Percentiles rank a stretch among this genome's conserved stretches.
These are phyloP conservation scores for Gandaritis pyraliata DNA, from an alignment of 2,888 invertebrate genomes.

Conservation along the genomic window DNA sequence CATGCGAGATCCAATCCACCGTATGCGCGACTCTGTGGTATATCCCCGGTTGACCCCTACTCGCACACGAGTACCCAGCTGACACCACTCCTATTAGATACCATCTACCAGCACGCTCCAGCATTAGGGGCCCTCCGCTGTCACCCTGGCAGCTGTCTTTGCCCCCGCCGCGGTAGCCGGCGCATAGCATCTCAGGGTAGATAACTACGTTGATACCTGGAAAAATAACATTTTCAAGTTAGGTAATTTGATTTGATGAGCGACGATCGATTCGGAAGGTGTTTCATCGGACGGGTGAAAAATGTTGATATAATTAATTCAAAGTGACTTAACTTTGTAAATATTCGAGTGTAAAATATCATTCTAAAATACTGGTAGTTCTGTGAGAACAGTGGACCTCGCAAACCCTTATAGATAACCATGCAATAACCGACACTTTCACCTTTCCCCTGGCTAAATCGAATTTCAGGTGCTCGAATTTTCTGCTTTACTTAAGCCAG, in stretches of 20 bases:
- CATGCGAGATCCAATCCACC: constrained; percentile 94
- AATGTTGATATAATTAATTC: too few relatives aligned
- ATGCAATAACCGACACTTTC: too few relatives aligned
- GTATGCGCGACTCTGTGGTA: constrained; percentile 97
- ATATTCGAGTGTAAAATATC: too few relatives aligned
- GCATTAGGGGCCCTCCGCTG: constrained; percentile 95
- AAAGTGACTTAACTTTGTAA: too few relatives aligned
- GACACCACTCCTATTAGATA: constrained; percentile 96
- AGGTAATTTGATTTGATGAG: not conserved
- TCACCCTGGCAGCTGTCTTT: constrained; percentile 92
- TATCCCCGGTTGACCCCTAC: constrained; percentile 96
- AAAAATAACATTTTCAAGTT: constrained; percentile 22
- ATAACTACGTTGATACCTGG: constrained; percentile 94
- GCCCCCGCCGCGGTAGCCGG: constrained; percentile 95
- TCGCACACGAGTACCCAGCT: constrained; percentile 97
- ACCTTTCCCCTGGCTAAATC: too few relatives aligned
- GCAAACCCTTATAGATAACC: too few relatives aligned
- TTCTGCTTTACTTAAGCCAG: too few relatives aligned
- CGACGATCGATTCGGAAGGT: too few relatives aligned
- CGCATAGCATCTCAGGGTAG: constrained; percentile 98
- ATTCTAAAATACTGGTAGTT: too few relatives aligned
- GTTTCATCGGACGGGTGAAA: too few relatives aligned
- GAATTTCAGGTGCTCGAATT: too few relatives aligned
- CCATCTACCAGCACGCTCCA: constrained; percentile 94
- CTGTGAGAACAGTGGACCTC: too few relatives aligned